These are phyloP conservation scores for Leucosticte australis DNA, from an alignment of 2,113 vertebrate genomes.

Conservation along the genomic window DNA sequence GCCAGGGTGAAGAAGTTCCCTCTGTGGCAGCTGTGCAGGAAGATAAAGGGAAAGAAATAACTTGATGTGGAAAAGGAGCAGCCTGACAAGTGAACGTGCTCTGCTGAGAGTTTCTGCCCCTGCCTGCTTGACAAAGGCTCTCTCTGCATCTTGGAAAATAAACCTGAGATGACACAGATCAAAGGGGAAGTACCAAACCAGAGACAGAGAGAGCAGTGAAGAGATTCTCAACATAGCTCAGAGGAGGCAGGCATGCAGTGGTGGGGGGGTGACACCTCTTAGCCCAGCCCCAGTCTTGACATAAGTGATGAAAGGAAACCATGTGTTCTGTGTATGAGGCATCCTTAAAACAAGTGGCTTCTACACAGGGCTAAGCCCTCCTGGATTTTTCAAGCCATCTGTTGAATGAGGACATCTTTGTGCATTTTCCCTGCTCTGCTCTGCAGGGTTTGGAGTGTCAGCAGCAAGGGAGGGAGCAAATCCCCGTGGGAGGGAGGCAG, in stretches of 20 bases:
- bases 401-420: neutral
- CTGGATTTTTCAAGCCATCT: neutral
- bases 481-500: neutral
- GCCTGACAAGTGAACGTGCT: accelerated
- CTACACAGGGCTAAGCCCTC: neutral
- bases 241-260: neutral
- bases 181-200: neutral
- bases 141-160: neutral
- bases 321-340: neutral
- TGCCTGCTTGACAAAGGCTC: accelerated
- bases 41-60: neutral
- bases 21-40: neutral
- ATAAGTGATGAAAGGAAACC: neutral
- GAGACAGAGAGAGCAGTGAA: neutral
- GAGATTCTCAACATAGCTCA: neutral
- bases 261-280: neutral
- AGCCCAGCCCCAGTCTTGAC: neutral
- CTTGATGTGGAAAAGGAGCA: neutral
- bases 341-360: neutral
- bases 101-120: neutral
- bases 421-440: neutral
- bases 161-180: neutral
- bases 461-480: neutral
- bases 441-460: neutral
- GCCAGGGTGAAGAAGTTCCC: neutral